Base-by-base conservation (phyloP, 1,140 invertebrate species). In the Atta colombica region DNA sequence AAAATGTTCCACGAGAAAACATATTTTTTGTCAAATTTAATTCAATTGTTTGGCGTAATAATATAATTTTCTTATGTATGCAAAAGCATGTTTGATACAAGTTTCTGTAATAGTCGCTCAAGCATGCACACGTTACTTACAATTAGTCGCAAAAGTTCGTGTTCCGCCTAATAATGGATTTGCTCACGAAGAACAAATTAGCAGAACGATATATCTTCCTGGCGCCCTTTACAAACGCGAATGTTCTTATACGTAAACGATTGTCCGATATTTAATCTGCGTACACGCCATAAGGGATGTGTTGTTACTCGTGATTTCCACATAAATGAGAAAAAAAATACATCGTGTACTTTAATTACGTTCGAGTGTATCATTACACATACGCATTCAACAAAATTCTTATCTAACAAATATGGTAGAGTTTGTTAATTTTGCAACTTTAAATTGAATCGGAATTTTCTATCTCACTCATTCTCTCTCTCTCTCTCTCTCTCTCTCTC, bases 121-220 rank as follows among this genome's bases (percentile, higher is more conserved):
- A 55, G 63, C 61, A 31, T 71, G 87, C 75, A 85, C 88, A 77
- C 75, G 49, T 39, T 81, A 85, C 84, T 90, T 81, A 75, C 88
- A 91, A 91, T 89, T 91, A 91, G 89, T 89, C 81, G 89, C 74
- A 91, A 92, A 92, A 93, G 90, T 93, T 93, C 90, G 90, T 90
- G 90, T 89, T 91, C 92, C 92, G 93, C 92, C 93, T 93, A 94
- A 94, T 94, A 94, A 94, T 93, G 93, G 92, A 94, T 94, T 94
- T 93, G 81, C 90, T 92, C 92, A 90, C 92, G 92, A 90, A 93
- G 93, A 92, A 92, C 93, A 94, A 95, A 95, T 95, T 95, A 94
- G 92, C 89, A 86, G 84, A 88, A 82, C 92, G 92, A 94, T 95
- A 93, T 94, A 94, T 94, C 93, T 94, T 94, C 89, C 90, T 92